Evolutionary conservation across 1,140 invertebrate species (phyloP).

Genomic region (Copidosoma floridanum): DNA sequence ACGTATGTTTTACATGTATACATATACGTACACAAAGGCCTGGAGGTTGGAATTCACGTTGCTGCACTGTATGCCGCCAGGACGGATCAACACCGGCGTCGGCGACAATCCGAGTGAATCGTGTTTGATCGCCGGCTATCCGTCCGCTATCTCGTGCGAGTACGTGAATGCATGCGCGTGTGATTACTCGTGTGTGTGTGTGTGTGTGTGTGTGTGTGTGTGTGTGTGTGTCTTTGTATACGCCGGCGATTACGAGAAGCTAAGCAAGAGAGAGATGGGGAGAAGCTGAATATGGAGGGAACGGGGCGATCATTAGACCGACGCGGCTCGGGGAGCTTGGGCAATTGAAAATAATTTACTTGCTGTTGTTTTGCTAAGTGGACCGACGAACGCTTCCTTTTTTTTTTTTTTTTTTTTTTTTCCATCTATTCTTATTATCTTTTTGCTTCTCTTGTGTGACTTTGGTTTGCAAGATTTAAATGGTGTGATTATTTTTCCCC

Average conservation of each 20-base stretch:
- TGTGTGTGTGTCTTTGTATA: background rate
- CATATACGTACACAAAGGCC: background rate
- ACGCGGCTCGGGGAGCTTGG: slow-evolving; percentile 16
- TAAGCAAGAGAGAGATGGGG: background rate
- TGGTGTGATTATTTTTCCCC: too few species aligned
- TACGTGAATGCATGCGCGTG: too few species aligned
- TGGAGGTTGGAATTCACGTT: background rate
- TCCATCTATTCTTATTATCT: too few species aligned
- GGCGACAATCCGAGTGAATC: slow-evolving; percentile 5
- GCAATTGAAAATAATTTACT: slow-evolving; percentile 29
- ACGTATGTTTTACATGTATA: background rate
- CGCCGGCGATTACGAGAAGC: background rate
- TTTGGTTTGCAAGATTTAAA: too few species aligned
- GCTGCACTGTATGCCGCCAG: background rate
- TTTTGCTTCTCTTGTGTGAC: too few species aligned
- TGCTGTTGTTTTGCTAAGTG: slow-evolving; percentile 17
- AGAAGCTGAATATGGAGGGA: background rate
- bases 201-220: background rate
- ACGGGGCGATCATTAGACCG: slow-evolving; percentile 19
- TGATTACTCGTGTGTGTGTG: slow-evolving; percentile 1
- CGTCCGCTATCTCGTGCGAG: background rate
- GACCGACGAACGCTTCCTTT: too few species aligned
- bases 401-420: too few species aligned
- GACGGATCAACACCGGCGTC: background rate
- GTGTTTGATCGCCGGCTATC: background rate